Base-by-base conservation (phyloP, 2,888 invertebrate genomes). In the Rhodophaea formosa region DNA sequence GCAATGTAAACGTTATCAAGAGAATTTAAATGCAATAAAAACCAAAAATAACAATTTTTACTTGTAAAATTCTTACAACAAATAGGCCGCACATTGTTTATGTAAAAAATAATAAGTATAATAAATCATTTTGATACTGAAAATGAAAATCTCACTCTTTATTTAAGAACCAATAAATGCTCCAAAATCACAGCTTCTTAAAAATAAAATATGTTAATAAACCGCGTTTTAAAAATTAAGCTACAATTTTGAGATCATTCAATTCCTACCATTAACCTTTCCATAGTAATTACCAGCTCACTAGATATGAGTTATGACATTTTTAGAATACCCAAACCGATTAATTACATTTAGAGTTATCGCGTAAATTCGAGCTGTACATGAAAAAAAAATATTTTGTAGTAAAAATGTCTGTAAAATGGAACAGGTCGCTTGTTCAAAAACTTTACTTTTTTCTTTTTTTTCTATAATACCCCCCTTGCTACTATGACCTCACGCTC, bases 101-200 rank as follows among this genome's bases (percentile, higher is more conserved):
- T 53, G 51, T 53, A 58, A 49, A 47, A 43, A 49, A 47, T 29
- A 49, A 10, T 59, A 46, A 52, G 55, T 15, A 30, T 16, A 39
- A 47, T 14, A 61, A 57, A 62, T 23, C 35, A 35, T 45, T 57
- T 47, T 59, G 66, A 65, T 66, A 65, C 66, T 69, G 64, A 58
- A 55, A 42, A n/a, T 69, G 64, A 58, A 55, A 61, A 59, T 64
- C 59, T 67, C 64, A 68, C 62, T 64, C 58, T 58, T 57, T 59
- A 57, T 51, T 52, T 58, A 51, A 10, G 17, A 56, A 57, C 60
- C 61, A 59, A 59, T 58, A 66, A 66, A 56, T 45, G 56, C 15
- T 55, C 58, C 14, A 46, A 62, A 65, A 66, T 65, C 66, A 70
- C 65, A 68, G 61, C 49, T 53, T 45, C 45, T 43, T 23, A 17